phyloP scores from a whole-genome alignment of 2,113 vertebrate genomes.

The Saguinus midas region DNA sequence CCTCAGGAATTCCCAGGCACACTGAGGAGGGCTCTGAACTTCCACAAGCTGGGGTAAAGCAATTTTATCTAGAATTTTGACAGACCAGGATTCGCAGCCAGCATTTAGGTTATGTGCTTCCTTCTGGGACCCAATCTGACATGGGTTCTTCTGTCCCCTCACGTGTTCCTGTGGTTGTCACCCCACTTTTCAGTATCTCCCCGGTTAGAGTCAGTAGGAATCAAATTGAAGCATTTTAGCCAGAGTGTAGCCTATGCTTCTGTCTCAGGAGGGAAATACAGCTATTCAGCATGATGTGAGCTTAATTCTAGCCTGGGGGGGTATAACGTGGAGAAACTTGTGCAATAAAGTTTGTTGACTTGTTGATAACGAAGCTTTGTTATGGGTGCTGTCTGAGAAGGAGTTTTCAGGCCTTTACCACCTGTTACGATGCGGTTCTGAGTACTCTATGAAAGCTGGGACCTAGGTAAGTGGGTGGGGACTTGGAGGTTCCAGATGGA shows the following conservation, averaged over 20 bases:
- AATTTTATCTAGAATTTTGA: background rate
- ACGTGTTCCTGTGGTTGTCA: background rate
- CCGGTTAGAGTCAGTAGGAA: background rate
- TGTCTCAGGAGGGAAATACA: background rate
- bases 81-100: too few species aligned
- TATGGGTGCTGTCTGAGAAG: background rate
- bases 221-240: background rate
- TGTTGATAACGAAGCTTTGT: background rate
- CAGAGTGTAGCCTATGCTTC: background rate
- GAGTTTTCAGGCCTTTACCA: background rate
- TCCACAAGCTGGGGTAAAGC: background rate
- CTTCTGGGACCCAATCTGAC: background rate
- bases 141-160: background rate
- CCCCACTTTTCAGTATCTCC: background rate
- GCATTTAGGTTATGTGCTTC: background rate
- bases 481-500: background rate
- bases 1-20: background rate
- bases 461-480: too few species aligned
- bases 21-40: background rate
- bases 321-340: background rate
- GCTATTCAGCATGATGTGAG: accelerated
- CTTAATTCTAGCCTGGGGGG: background rate
- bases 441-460: background rate
- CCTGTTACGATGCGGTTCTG: background rate
- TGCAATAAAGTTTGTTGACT: background rate